These are phyloP conservation scores for Agelaius tricolor DNA, from an alignment of 2,113 vertebrate genomes.

Conservation along the genomic window DNA sequence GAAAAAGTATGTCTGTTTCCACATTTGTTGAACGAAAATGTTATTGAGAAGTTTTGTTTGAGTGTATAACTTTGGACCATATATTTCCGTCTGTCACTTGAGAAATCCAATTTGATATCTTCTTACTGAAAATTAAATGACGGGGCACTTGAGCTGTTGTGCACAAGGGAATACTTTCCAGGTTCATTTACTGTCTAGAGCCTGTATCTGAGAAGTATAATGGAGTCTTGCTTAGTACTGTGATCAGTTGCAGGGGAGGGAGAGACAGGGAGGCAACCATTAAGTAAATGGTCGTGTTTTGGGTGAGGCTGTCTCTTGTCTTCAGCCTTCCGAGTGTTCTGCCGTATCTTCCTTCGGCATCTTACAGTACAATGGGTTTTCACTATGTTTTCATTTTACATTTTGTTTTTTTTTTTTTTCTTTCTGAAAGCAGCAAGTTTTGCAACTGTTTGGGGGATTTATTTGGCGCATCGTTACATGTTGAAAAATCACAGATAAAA, in stretches of 20 bases:
- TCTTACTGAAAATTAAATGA: not conserved
- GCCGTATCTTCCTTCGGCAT: not conserved
- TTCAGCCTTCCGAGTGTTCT: not conserved
- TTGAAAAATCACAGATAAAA: not conserved
- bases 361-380: not conserved
- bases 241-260: not conserved
- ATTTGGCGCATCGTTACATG: not conserved
- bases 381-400: not conserved
- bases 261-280: constrained; percentile 3
- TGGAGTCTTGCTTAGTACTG: constrained; percentile 2
- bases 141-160: not conserved
- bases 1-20: not conserved
- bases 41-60: not conserved
- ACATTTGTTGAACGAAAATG: not conserved
- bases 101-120: not conserved
- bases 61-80: not conserved
- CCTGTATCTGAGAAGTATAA: not conserved
- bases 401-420: not conserved
- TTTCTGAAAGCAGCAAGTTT: not conserved
- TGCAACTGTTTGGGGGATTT: not conserved
- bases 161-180: not conserved
- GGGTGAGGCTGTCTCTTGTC: not conserved
- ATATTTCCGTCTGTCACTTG: not conserved
- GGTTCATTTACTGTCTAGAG: not conserved
- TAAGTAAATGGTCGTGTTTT: constrained; percentile 6